Evolutionary conservation across 2,797 vertebrate species (phyloP), one percentile per base, ranked within the genome.

Genomic region (Sebastes cheni): DNA sequence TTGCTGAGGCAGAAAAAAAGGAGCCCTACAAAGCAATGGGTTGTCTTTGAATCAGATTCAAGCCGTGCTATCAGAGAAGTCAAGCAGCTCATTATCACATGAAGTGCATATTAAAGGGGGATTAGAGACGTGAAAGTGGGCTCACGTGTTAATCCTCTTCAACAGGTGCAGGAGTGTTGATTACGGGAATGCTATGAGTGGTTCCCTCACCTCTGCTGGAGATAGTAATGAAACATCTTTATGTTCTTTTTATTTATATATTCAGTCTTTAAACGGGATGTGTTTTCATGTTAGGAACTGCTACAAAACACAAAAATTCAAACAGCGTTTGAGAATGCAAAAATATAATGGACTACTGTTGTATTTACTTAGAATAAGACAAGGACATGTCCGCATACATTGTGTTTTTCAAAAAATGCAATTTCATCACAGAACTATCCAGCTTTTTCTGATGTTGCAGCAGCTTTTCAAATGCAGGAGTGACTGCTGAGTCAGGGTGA

Each of bases 51-150:
- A 91, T 92, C 84, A 84, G 90, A 91, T 91, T 91, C 81, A 85
- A 86, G 82, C 68, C 18, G 27, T 23, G 82, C 75, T 75, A 86
- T 89, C 89, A 86, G 77, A 77, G 89, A 88, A 93, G 91, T 92
- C 89, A 91, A 91, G 87, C 75, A 80, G 83, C 81, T 90, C 86
- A 85, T 92, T 88, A 88, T 92, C 80, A 84, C 75, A 82, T 66
- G 80, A 81, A 87, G 88, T 90, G 89, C 85, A 90, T 91, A 91
- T 92, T 92, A 92, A 92, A 91, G 69, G 55, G 60, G 77, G 86
- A 93, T 94, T 92, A 90, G 18, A 54, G 69, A 85, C 54, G 73
- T 67, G 58, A 80, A 88, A 92, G 72, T 79, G 85, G 77, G 76
- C 78, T 91, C 77, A 77, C 70, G 74, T 86, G 86, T 70, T 91